Evolutionary conservation across 2,888 invertebrate species (phyloP).

Genomic region (Alviniconcha strummeri): DNA sequence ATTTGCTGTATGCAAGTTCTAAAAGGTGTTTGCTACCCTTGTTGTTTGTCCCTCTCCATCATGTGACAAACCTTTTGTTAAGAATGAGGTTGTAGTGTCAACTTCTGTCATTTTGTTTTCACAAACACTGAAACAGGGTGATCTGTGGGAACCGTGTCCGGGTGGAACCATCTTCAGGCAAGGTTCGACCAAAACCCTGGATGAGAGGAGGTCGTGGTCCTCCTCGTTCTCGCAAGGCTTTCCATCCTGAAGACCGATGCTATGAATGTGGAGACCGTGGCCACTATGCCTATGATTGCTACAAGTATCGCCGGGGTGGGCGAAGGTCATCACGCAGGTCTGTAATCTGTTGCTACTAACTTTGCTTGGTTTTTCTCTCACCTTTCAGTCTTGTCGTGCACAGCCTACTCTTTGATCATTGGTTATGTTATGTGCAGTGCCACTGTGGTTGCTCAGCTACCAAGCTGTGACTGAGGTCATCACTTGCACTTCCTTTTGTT

Average conservation of each 20-base stretch:
- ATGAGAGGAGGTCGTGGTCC: slow-evolving; percentile 60
- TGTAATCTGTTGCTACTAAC: neutral
- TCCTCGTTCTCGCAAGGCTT: slow-evolving; percentile 76
- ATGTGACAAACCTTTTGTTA: no score
- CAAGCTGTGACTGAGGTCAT: no score
- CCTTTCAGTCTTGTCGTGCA: neutral
- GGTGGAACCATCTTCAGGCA: slow-evolving; percentile 94
- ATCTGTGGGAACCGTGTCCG: slow-evolving; percentile 91
- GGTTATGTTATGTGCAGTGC: neutral
- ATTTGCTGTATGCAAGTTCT: no score
- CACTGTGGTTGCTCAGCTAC: neutral
- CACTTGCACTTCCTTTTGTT: no score
- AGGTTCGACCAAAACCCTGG: slow-evolving; percentile 74
- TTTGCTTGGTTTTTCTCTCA: neutral
- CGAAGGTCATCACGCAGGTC: slow-evolving; percentile 26
- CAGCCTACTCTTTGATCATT: neutral
- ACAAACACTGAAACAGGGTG: slow-evolving; percentile 54
- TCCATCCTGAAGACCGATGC: slow-evolving; percentile 93
- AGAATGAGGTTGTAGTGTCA: no score
- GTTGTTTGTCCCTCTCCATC: no score
- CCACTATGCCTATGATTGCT: slow-evolving; percentile 93
- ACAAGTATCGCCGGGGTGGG: slow-evolving; percentile 42
- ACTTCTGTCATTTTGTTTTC: no score
- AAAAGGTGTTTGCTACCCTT: no score
- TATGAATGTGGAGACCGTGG: slow-evolving; percentile 96